Percentiles rank a stretch among this genome's conserved stretches.
Conservation (phyloP, 23 tunicate genomes). For the Ciona savignyi region DNA sequence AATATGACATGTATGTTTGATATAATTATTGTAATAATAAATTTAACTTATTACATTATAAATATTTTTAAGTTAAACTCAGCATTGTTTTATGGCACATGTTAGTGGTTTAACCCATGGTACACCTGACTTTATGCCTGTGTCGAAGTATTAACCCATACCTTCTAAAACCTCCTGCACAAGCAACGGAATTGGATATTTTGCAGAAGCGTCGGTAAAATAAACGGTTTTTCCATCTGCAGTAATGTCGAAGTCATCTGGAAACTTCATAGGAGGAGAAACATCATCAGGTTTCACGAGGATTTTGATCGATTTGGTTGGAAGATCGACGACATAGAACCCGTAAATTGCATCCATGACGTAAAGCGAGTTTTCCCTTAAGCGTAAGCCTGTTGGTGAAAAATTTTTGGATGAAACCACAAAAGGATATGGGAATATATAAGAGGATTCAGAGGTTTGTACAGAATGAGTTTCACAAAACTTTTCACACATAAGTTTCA, state of each 20-base stretch:
- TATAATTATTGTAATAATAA: too few relatives aligned
- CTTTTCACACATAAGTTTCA: too few relatives aligned
- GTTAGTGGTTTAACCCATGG: too few relatives aligned
- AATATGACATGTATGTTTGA: too few relatives aligned
- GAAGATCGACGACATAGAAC: constrained; percentile 22
- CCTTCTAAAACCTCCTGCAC: too few relatives aligned
- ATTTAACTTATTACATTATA: too few relatives aligned
- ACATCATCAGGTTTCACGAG: constrained; percentile 18
- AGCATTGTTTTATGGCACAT: too few relatives aligned
- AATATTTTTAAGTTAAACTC: too few relatives aligned
- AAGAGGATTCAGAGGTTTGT: too few relatives aligned
- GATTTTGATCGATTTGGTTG: constrained; percentile 4
- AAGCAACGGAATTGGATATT: constrained; percentile 8
- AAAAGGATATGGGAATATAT: not conserved
- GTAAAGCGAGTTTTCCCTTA: constrained; percentile 16
- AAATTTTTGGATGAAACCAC: not conserved
- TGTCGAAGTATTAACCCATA: too few relatives aligned
- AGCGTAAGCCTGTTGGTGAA: constrained; percentile 36
- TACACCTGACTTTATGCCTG: too few relatives aligned
- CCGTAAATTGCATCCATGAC: constrained; percentile 65
- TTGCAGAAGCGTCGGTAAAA: constrained; percentile 36
- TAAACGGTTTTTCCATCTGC: constrained; percentile 24
- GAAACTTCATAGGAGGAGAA: constrained; percentile 41
- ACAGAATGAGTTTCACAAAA: too few relatives aligned
- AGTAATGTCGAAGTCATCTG: constrained; percentile 48